Conservation (phyloP, 2,797 vertebrate species). For the Gobio occitaniae region DNA sequence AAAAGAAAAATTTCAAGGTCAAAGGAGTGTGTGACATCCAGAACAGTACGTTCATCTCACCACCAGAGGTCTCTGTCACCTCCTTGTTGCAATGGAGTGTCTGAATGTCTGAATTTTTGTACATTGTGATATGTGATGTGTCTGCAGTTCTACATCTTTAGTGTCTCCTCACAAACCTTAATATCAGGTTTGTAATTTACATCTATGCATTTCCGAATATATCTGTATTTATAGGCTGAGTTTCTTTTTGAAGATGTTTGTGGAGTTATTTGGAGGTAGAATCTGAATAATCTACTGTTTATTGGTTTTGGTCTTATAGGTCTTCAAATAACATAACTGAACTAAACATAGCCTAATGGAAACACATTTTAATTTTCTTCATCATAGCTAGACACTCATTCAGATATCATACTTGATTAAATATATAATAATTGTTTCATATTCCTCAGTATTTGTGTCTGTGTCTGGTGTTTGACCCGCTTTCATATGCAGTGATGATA, state of each 20-base stretch:
- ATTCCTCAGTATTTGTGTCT: not conserved
- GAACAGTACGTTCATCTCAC: not conserved
- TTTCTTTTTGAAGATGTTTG: not conserved
- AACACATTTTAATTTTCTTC: not conserved
- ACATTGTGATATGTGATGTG: not conserved
- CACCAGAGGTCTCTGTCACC: conserved; percentile 5
- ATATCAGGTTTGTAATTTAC: not conserved
- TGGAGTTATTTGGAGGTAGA: not conserved
- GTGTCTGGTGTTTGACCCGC: conserved; percentile 39
- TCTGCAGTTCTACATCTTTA: not conserved
- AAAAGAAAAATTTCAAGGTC: not conserved
- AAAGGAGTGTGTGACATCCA: not conserved
- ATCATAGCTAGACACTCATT: not conserved
- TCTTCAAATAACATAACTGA: not conserved
- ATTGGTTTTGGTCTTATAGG: not conserved
- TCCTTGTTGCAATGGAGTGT: not conserved
- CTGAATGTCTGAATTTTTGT: not conserved
- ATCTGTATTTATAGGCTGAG: not conserved
- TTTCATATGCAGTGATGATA: conserved; percentile 76
- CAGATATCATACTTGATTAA: not conserved
- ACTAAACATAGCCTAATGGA: not conserved
- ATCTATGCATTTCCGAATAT: not conserved
- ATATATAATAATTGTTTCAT: not conserved
- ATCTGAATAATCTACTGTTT: not conserved
- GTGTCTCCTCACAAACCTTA: not conserved